Conservation (phyloP, 2,888 invertebrate species). For the Saturnia japonica region DNA sequence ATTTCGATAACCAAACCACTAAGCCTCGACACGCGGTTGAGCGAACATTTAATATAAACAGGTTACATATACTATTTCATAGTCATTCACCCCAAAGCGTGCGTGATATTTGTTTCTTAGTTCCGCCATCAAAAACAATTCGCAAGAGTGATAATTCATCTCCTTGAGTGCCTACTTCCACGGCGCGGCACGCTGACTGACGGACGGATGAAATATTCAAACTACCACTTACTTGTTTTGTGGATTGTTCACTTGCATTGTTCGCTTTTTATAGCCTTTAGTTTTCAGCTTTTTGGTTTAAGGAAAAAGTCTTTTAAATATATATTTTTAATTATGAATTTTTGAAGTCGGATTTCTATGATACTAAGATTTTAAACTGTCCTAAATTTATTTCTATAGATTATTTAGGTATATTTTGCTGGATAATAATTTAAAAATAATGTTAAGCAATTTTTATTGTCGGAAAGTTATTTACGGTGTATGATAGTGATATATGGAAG, state of each 20-base stretch:
- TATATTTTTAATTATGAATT: not conserved
- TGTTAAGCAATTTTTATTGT: too few relatives aligned
- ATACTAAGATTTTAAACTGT: not conserved
- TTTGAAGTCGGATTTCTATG: too few relatives aligned
- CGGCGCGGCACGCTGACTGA: slow-evolving; percentile 35
- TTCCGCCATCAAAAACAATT: slow-evolving; percentile 50
- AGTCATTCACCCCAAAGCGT: slow-evolving; percentile 13
- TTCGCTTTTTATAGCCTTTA: slow-evolving; percentile 42
- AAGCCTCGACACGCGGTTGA: not conserved
- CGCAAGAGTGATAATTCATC: slow-evolving; percentile 72
- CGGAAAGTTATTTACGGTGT: too few relatives aligned
- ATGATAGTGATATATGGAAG: too few relatives aligned
- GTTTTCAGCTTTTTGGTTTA: slow-evolving; percentile 18
- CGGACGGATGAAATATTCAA: slow-evolving; percentile 64
- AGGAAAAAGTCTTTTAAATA: not conserved
- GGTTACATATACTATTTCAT: not conserved
- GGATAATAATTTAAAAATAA: too few relatives aligned
- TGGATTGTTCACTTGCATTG: slow-evolving; percentile 47
- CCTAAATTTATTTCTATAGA: not conserved
- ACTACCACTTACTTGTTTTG: slow-evolving; percentile 59
- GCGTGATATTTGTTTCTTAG: slow-evolving; percentile 17
- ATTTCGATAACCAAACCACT: not conserved
- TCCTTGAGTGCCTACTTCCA: slow-evolving; percentile 58
- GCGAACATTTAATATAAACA: not conserved
- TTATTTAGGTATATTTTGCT: too few relatives aligned